phyloP scores from a whole-genome alignment of 2,113 vertebrate species.

The Daboia siamensis region DNA sequence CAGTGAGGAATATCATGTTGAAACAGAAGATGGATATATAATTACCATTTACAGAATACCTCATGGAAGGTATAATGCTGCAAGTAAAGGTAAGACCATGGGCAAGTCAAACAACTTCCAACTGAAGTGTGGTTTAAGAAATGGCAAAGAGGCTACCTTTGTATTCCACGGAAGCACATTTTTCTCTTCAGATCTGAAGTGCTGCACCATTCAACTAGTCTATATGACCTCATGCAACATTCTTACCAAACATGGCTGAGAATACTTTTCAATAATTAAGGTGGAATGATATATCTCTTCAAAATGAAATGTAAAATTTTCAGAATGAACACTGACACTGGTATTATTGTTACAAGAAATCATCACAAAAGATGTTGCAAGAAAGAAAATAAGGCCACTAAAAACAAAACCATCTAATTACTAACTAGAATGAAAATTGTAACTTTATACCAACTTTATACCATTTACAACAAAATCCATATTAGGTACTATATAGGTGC shows the following conservation, averaged over 20 bases:
- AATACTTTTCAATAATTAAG: background rate
- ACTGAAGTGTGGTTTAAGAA: background rate
- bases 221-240: background rate
- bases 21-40: constrained; percentile 43
- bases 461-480: too few relatives aligned
- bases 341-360: background rate
- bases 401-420: too few relatives aligned
- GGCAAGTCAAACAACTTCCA: accelerated
- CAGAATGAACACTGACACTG: background rate
- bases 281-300: background rate
- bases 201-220: accelerated
- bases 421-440: too few relatives aligned
- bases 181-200: background rate
- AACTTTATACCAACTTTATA: too few relatives aligned
- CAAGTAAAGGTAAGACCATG: constrained; percentile 15
- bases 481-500: too few relatives aligned
- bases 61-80: constrained; percentile 39
- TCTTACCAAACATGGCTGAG: background rate
- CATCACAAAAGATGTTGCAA: too few relatives aligned
- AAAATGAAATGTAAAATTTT: background rate
- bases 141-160: background rate
- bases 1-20: constrained; percentile 41
- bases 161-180: background rate
- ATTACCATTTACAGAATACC: constrained; percentile 44
- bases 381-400: too few relatives aligned